Base-by-base conservation (phyloP, 2,888 invertebrate species). In the Caenorhabditis sp. region DNA sequence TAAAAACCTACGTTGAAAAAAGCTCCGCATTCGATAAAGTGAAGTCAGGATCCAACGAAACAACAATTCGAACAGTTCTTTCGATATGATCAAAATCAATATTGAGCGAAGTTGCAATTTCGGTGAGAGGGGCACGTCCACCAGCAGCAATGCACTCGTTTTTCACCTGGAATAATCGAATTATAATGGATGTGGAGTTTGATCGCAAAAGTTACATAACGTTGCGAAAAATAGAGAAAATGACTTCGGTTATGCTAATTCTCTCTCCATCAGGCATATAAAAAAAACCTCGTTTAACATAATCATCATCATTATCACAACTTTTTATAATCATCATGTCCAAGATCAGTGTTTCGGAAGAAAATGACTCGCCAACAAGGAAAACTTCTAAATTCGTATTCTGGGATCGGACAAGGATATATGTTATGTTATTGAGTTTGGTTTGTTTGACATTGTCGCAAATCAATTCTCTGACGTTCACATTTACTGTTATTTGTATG, bases 101-200 rank as follows among this genome's bases (percentile, higher is more conserved):
- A 89, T 94, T 94, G 3, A 99, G 90, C 59, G 92, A 91, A 88
- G 93, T 93, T 7, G 95, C 93, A 64, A 97, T 90, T 80, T 96
- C 95, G 1, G 93, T 93, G 67, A 97, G 91, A 88, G 94, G 94
- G 3, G 95, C 92, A 69, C 97, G 91, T 17, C 97, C 97, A 88
- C 83, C 70, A 1, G 69, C 61, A 7, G 80, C 85, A 25, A 83
- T 60, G 38, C 85, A 86, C 59, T 86, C 86, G 69, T 86, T 85
- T 57, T 75, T 70, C 10, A 85, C 70, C 79, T 82, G 56, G 17
- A 68, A 68, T 49, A 43, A 17, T n/a, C n/a, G n/a, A n/a, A n/a
- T n/a, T n/a, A n/a, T n/a, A n/a, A n/a, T n/a, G n/a, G n/a, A n/a
- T n/a, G n/a, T n/a, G n/a, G n/a, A n/a, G n/a, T n/a, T n/a, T n/a